A percentile compares a stretch with the other conserved stretches of the same genome.
Conservation (phyloP, 2,888 invertebrate genomes). For the Phengaris alcon region DNA sequence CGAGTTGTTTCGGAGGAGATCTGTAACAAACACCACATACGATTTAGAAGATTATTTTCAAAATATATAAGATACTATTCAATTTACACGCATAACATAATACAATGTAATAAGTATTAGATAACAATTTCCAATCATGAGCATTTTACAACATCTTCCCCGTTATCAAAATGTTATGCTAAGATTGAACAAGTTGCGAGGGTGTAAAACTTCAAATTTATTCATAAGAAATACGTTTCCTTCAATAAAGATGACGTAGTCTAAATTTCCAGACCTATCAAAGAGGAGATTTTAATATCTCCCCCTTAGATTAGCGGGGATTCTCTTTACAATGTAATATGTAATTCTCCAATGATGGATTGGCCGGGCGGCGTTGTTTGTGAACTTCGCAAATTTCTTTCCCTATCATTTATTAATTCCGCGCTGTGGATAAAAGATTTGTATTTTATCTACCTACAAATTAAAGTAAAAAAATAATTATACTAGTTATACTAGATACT, state of each 20-base stretch:
- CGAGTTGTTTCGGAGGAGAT: too few relatives aligned
- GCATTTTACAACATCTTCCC: background rate
- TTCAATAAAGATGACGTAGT: conserved; percentile 21
- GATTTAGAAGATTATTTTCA: too few relatives aligned
- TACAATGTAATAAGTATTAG: background rate
- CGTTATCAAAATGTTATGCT: conserved; percentile 6
- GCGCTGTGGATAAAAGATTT: background rate
- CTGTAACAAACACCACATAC: too few relatives aligned
- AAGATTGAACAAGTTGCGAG: background rate
- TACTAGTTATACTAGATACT: background rate
- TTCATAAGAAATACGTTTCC: conserved; percentile 24
- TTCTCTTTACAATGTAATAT: conserved; percentile 41
- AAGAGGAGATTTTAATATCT: conserved; percentile 25
- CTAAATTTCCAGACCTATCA: conserved; percentile 18
- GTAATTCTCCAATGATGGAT: conserved; percentile 47
- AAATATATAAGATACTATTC: too few relatives aligned
- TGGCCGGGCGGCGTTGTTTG: conserved; percentile 42
- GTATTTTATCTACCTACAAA: background rate
- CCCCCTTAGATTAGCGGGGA: conserved; percentile 42
- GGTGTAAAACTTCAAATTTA: conserved; percentile 10
- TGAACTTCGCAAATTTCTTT: conserved; percentile 45
- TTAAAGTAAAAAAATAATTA: background rate
- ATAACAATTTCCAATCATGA: background rate
- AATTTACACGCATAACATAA: background rate
- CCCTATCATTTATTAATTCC: conserved; percentile 31